These are phyloP conservation scores for Drosophila rhopaloa DNA, from an alignment of 1,140 invertebrate genomes.

Conservation along the genomic window DNA sequence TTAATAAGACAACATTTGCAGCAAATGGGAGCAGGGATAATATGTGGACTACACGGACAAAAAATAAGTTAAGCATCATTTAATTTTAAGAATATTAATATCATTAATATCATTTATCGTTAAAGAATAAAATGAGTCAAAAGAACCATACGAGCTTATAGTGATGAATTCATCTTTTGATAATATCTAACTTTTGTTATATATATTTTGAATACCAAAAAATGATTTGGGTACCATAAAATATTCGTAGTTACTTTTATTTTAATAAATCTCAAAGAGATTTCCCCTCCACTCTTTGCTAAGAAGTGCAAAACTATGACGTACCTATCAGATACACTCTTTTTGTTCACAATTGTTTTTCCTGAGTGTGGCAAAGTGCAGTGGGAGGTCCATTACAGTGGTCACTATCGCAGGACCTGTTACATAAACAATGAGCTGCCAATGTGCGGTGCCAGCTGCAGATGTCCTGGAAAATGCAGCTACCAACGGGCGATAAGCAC, in stretches of 20 bases:
- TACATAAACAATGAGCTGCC: slow-evolving; percentile 56
- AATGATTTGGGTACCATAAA: no score
- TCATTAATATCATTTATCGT: no score
- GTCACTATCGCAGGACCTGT: slow-evolving; percentile 38
- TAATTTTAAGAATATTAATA: no score
- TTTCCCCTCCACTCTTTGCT: no score
- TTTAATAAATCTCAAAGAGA: no score
- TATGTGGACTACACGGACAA: neutral
- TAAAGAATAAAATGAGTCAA: no score
- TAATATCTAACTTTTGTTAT: no score
- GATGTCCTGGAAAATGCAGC: slow-evolving; percentile 45
- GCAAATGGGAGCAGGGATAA: neutral
- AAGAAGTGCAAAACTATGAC: no score
- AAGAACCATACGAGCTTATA: no score
- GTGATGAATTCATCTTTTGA: no score
- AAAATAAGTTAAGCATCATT: neutral
- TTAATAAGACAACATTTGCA: slow-evolving; percentile 53
- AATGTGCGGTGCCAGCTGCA: slow-evolving; percentile 54
- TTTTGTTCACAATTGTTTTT: neutral
- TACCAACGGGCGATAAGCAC: slow-evolving; percentile 44
- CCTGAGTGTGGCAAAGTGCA: slow-evolving; percentile 21
- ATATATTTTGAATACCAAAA: no score
- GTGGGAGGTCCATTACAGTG: slow-evolving; percentile 33
- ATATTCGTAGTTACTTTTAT: no score
- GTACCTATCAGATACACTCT: neutral